These are phyloP conservation scores for Chamaetylas fuelleborni DNA, from an alignment of 2,113 vertebrate genomes.

Conservation along the genomic window DNA sequence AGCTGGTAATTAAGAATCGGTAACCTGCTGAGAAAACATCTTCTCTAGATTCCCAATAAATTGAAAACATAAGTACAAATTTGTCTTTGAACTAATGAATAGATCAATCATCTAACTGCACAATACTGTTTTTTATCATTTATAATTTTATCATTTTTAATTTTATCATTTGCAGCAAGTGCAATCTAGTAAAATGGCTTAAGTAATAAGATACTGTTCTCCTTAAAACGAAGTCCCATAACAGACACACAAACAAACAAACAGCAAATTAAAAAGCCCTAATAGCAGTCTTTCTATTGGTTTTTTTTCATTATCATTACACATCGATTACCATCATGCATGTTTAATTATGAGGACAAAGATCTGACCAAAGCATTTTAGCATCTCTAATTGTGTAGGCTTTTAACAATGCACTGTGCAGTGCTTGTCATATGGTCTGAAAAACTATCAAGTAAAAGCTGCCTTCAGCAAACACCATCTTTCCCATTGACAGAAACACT, in stretches of 20 bases:
- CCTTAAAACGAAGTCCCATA: conserved; percentile 36
- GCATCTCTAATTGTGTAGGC: conserved; percentile 7
- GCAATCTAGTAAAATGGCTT: conserved; percentile 51
- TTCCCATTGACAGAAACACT: neutral
- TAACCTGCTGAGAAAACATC: conserved; percentile 1
- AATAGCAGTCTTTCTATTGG: conserved; percentile 37
- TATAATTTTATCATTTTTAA: too few relatives aligned
- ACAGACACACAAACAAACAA: neutral
- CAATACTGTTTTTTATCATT: neutral
- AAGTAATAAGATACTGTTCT: conserved; percentile 40
- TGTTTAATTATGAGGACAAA: conserved; percentile 63
- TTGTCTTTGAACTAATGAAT: conserved; percentile 38
- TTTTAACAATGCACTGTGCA: conserved; percentile 45
- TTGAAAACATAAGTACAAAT: conserved; percentile 34
- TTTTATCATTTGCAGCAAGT: conserved; percentile 39
- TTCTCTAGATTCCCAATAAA: neutral
- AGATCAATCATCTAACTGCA: conserved; percentile 36
- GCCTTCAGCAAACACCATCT: neutral
- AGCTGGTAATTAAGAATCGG: neutral
- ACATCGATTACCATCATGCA: conserved; percentile 64
- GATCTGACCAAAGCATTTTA: conserved; percentile 58
- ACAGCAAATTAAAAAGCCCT: conserved; percentile 62
- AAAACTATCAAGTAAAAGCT: neutral
- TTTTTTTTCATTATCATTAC: conserved; percentile 56
- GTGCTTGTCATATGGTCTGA: neutral